Evolutionary conservation across 2,113 vertebrate genomes (phyloP).

Genomic region (Struthio camelus): DNA sequence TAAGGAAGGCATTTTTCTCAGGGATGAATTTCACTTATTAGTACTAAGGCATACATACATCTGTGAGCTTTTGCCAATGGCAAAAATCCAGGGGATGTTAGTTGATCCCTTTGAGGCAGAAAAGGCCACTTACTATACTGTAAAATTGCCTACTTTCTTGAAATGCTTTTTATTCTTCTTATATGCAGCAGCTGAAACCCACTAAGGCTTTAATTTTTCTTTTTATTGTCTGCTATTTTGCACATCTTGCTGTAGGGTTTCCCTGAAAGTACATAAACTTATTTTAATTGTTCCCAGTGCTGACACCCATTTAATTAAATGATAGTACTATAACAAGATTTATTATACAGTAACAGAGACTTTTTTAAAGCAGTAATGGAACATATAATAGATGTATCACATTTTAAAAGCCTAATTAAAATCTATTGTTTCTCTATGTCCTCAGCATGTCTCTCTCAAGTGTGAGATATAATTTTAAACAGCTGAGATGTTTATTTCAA

Average conservation of each 20-base stretch:
- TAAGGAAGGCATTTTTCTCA: not conserved
- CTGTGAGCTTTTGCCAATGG: not conserved
- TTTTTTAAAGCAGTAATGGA: constrained; percentile 31
- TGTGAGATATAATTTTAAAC: constrained; percentile 32
- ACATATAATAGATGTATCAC: constrained; percentile 58
- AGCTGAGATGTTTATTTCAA: constrained; percentile 25
- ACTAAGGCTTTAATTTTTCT: constrained; percentile 39
- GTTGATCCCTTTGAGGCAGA: not conserved
- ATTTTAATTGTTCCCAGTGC: constrained; percentile 63
- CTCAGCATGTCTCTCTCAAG: constrained; percentile 50
- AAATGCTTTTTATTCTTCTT: constrained; percentile 34
- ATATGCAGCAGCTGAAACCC: not conserved
- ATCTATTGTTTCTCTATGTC: constrained; percentile 50
- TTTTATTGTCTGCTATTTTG: constrained; percentile 42
- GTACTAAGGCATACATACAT: not conserved
- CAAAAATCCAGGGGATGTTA: not conserved
- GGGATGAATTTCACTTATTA: not conserved
- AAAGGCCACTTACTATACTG: not conserved
- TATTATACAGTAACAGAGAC: constrained; percentile 24
- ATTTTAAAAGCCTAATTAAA: constrained; percentile 66
- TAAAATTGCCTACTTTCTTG: not conserved
- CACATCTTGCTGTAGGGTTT: constrained; percentile 54
- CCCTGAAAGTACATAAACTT: constrained; percentile 49
- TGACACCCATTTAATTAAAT: constrained; percentile 63
- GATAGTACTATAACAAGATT: constrained; percentile 36